Conservation (phyloP, 2,888 invertebrate species). For the Sussaba pulchella region DNA sequence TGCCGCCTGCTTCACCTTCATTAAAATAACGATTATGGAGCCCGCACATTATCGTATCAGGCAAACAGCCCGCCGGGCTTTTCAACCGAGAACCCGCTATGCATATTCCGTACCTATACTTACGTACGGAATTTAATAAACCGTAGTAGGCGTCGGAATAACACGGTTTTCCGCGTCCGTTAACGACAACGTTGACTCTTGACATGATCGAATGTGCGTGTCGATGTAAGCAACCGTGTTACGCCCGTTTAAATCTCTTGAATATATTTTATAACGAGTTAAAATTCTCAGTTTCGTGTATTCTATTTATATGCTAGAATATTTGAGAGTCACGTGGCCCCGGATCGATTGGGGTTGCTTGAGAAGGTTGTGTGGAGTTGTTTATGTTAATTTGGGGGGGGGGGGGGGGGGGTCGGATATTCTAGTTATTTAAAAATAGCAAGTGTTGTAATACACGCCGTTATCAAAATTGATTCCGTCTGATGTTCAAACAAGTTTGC, state of each 20-base stretch:
- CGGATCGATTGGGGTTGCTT: too few species aligned
- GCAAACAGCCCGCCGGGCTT: constrained; percentile 61
- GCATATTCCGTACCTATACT: constrained; percentile 7
- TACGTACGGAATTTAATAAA: constrained; percentile 51
- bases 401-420: too few species aligned
- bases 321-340: neutral
- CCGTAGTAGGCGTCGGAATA: constrained; percentile 31
- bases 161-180: constrained; percentile 42
- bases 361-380: too few species aligned
- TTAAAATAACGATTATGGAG: constrained; percentile 81
- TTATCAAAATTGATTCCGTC: too few species aligned
- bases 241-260: too few species aligned
- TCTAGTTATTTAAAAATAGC: too few species aligned
- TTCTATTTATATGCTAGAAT: too few species aligned
- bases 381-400: too few species aligned
- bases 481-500: too few species aligned
- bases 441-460: too few species aligned
- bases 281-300: too few species aligned
- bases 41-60: constrained; percentile 76
- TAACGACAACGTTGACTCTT: constrained; percentile 16
- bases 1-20: constrained; percentile 80
- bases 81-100: constrained; percentile 23
- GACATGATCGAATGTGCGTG: constrained; percentile 7
- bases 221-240: constrained; percentile 9
- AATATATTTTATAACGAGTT: too few species aligned